Evolutionary conservation across 2,888 invertebrate species (phyloP).

Genomic region (Thereva unica): DNA sequence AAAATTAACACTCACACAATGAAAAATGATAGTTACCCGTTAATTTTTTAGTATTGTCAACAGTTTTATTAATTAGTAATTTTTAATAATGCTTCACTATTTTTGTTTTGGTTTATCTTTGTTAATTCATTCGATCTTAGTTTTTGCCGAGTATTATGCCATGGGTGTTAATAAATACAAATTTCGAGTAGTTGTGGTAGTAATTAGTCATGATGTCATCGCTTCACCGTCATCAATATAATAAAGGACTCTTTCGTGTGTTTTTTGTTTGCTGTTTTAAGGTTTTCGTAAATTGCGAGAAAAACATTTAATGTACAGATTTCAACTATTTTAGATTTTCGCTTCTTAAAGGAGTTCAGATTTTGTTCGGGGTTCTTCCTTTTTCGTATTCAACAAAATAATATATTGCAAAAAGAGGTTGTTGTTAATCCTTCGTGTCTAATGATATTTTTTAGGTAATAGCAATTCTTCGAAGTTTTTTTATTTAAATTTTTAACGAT

Average conservation of each 20-base stretch:
- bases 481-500: too few species aligned
- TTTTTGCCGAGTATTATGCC: conserved; percentile 26
- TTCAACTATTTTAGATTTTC: too few species aligned
- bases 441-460: too few species aligned
- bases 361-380: too few species aligned
- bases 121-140: conserved; percentile 22
- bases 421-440: too few species aligned
- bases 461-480: too few species aligned
- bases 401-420: too few species aligned
- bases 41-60: conserved; percentile 41
- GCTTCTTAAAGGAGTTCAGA: too few species aligned
- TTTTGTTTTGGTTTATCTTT: conserved; percentile 4
- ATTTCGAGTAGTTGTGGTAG: neutral
- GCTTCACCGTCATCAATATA: neutral
- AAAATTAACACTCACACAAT: neutral
- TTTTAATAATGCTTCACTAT: neutral
- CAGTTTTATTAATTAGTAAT: conserved; percentile 30
- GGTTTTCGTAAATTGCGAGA: conserved; percentile 19
- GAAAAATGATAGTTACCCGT: conserved; percentile 38
- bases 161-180: conserved; percentile 12
- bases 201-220: conserved; percentile 18
- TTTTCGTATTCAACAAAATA: too few species aligned
- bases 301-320: too few species aligned
- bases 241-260: neutral
- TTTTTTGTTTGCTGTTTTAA: conserved; percentile 12